phyloP scores from a whole-genome alignment of 2,888 invertebrate genomes.

The Ochropacha duplaris region DNA sequence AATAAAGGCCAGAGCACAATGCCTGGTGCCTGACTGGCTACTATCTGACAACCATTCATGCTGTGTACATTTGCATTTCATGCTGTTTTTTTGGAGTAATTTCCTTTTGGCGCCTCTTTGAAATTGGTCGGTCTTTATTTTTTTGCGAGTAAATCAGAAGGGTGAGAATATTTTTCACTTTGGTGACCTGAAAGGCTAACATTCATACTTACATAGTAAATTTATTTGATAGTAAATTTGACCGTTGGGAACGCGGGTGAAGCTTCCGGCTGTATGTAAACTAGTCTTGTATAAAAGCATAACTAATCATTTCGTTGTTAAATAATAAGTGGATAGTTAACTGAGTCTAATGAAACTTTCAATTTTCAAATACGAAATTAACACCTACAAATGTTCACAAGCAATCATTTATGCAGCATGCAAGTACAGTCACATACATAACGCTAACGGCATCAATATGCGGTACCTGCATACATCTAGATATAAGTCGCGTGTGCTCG shows the following conservation, averaged over 20 bases:
- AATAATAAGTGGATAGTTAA: not conserved
- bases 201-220: no score
- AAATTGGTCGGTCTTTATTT: not conserved
- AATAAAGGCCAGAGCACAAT: not conserved
- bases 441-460: conserved; percentile 32
- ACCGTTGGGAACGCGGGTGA: no score
- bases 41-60: conserved; percentile 4
- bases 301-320: not conserved
- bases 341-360: not conserved
- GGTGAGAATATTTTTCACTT: not conserved
- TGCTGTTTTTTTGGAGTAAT: not conserved
- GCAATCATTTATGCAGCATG: not conserved
- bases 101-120: not conserved
- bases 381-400: not conserved
- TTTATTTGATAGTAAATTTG: no score
- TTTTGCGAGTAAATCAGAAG: not conserved
- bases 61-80: not conserved
- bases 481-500: conserved; percentile 51
- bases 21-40: not conserved
- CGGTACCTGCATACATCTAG: conserved; percentile 29
- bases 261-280: no score
- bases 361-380: not conserved
- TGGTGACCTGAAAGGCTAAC: not conserved
- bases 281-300: no score
- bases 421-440: conserved; percentile 34